Evolutionary conservation across 1,140 invertebrate genomes (phyloP).

Genomic region (Megalopta genalis): DNA sequence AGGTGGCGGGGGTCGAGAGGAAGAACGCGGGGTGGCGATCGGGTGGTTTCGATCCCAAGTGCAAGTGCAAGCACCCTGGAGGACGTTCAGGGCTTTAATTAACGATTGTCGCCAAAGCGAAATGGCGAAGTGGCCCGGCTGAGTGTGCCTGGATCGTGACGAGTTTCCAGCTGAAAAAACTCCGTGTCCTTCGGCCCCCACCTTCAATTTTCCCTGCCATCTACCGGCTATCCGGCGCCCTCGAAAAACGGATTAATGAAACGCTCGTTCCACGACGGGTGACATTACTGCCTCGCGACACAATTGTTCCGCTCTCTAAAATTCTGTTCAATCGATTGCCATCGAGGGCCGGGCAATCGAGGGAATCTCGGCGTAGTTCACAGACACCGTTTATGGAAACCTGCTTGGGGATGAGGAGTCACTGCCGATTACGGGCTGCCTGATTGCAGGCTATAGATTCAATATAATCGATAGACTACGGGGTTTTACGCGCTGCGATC

Average conservation of each 20-base stretch:
- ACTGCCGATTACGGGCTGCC: background rate
- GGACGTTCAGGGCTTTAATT: constrained; percentile 57
- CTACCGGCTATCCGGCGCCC: background rate
- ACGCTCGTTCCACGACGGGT: background rate
- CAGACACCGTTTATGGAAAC: constrained; percentile 1
- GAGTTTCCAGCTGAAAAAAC: constrained; percentile 30
- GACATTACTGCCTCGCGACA: background rate
- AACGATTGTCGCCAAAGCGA: constrained; percentile 56
- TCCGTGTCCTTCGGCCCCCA: background rate
- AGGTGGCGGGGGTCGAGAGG: background rate
- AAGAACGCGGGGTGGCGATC: background rate
- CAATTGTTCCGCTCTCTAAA: constrained; percentile 7
- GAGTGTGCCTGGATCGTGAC: constrained; percentile 18
- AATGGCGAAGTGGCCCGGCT: constrained; percentile 35
- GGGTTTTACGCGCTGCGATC: no score
- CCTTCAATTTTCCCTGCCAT: background rate
- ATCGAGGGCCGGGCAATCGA: background rate
- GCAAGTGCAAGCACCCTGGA: constrained; percentile 46
- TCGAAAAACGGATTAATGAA: constrained; percentile 30
- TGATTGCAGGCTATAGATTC: no score
- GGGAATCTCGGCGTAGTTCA: background rate
- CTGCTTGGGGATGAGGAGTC: background rate
- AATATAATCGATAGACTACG: no score
- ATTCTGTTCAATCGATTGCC: constrained; percentile 1
- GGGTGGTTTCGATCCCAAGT: constrained; percentile 35